Percentiles rank a stretch among this genome's conserved stretches.
These are phyloP conservation scores for Aythya baeri DNA, from an alignment of 2,113 vertebrate species.

Conservation along the genomic window DNA sequence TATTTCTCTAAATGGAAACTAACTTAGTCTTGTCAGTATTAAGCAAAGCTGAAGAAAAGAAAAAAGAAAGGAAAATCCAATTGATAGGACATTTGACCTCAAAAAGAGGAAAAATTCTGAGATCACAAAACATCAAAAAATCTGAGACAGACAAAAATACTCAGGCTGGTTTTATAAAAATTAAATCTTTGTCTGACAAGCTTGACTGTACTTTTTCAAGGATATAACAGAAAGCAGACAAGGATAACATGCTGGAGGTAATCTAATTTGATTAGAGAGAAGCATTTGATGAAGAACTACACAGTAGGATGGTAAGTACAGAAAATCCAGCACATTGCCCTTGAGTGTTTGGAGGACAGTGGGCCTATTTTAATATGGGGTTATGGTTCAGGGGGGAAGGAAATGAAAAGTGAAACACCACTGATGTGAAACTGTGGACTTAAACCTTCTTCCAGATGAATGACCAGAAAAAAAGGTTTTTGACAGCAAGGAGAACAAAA, in stretches of 20 bases:
- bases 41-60: not conserved
- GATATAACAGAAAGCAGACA: not conserved
- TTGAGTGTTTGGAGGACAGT: not conserved
- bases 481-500: not conserved
- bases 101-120: not conserved
- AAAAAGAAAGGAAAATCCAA: not conserved
- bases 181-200: conserved; percentile 18
- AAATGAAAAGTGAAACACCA: not conserved
- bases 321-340: not conserved
- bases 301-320: not conserved
- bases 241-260: not conserved
- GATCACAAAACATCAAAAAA: not conserved
- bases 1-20: not conserved
- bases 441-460: not conserved
- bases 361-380: not conserved
- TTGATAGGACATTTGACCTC: not conserved
- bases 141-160: not conserved
- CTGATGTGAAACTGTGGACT: not conserved
- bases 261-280: conserved; percentile 19
- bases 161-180: conserved; percentile 15
- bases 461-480: not conserved
- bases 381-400: not conserved
- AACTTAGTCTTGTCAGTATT: not conserved
- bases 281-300: not conserved
- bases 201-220: not conserved